Evolutionary conservation across 2,888 invertebrate genomes (phyloP).

Genomic region (Lysandra bellargus): DNA sequence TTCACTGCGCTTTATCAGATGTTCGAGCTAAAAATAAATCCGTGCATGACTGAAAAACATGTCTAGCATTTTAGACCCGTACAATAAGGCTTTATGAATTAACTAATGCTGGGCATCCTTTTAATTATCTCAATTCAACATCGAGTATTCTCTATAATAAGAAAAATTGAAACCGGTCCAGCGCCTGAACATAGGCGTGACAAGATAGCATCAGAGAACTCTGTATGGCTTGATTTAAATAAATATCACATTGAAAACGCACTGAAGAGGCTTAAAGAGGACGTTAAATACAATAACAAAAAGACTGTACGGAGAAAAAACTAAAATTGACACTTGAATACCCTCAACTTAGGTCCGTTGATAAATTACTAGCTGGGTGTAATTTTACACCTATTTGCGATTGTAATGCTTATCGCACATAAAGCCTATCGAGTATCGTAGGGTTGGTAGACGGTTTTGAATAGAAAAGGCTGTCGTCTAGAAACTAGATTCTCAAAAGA

Average conservation of each 20-base stretch:
- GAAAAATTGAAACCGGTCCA: conserved; percentile 56
- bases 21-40: conserved; percentile 1
- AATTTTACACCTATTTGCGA: conserved; percentile 66
- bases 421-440: conserved; percentile 46
- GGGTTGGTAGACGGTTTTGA: background rate
- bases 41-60: conserved; percentile 9
- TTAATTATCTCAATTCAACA: conserved; percentile 11
- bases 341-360: conserved; percentile 45
- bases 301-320: conserved; percentile 32
- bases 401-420: conserved; percentile 53
- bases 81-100: conserved; percentile 21
- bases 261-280: conserved; percentile 71
- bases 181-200: conserved; percentile 70
- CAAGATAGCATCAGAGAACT: conserved; percentile 73
- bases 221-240: conserved; percentile 68
- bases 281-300: conserved; percentile 68
- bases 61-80: background rate
- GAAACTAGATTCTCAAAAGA: no score
- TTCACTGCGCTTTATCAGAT: background rate
- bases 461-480: background rate
- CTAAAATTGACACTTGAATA: conserved; percentile 38
- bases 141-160: conserved; percentile 33
- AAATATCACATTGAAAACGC: conserved; percentile 70
- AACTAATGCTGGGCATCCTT: conserved; percentile 17
- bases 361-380: conserved; percentile 58